A percentile compares a stretch with the other conserved stretches of the same genome.
phyloP scores from a whole-genome alignment of 2,113 vertebrate genomes.

The Platysternon megacephalum region DNA sequence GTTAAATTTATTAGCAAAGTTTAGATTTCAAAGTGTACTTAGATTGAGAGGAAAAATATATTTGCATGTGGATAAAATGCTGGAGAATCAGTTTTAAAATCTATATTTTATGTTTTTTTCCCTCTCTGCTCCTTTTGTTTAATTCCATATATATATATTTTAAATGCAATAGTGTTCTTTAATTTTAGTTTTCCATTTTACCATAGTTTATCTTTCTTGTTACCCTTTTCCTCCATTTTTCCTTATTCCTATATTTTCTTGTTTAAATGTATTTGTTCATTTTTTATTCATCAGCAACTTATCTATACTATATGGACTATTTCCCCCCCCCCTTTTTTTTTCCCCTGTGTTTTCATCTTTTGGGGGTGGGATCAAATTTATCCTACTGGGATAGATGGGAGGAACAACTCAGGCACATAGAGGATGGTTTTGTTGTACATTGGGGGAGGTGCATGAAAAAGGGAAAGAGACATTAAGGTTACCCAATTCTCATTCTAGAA shows the following conservation, averaged over 20 bases:
- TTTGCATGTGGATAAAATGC: not conserved
- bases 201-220: not conserved
- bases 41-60: conserved; percentile 26
- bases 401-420: not conserved
- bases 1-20: not conserved
- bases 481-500: not conserved
- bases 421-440: not conserved
- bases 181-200: not conserved
- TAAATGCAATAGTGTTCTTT: not conserved
- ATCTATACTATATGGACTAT: not conserved
- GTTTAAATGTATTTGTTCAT: not conserved
- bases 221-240: not conserved
- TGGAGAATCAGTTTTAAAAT: not conserved
- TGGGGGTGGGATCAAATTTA: not conserved
- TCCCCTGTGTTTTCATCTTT: not conserved
- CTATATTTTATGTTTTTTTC: not conserved
- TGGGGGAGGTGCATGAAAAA: not conserved
- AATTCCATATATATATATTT: not conserved
- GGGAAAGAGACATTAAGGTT: not conserved
- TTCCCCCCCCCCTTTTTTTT: not conserved
- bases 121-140: not conserved
- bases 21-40: conserved; percentile 35
- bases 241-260: not conserved
- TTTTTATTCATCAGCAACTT: not conserved
- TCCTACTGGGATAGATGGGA: rapidly evolving